A percentile compares a stretch with the other conserved stretches of the same genome.
phyloP scores from a whole-genome alignment of 1,140 invertebrate species.

The Aphaenogaster ashmeadi region DNA sequence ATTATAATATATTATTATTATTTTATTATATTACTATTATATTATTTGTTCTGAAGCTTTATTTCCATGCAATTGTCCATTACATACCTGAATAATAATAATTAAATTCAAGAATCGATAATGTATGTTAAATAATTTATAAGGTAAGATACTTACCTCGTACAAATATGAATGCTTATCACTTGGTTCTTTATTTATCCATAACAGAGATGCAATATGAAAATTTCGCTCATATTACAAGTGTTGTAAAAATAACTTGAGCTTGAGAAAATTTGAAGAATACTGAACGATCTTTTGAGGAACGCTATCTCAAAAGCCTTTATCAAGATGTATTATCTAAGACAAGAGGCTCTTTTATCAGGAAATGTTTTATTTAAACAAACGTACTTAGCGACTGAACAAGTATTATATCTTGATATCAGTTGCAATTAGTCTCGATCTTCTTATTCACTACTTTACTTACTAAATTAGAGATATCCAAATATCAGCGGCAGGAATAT shows the following conservation, averaged over 20 bases:
- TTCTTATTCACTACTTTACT: not conserved
- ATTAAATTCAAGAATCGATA: not conserved
- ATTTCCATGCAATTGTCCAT: too few relatives aligned
- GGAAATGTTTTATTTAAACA: slow-evolving; percentile 4
- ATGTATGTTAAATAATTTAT: not conserved
- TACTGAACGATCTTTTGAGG: not conserved
- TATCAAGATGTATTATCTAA: slow-evolving; percentile 29
- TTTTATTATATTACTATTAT: too few relatives aligned
- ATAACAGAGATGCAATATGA: not conserved
- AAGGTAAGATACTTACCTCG: slow-evolving; percentile 9
- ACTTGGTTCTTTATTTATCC: not conserved
- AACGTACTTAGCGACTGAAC: not conserved
- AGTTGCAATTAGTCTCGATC: not conserved
- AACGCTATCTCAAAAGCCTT: not conserved
- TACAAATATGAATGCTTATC: not conserved
- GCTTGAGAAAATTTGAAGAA: not conserved
- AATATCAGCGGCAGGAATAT: not conserved
- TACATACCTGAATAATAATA: too few relatives aligned
- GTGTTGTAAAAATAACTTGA: not conserved
- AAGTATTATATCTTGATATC: slow-evolving; percentile 11
- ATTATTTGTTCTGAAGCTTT: too few relatives aligned
- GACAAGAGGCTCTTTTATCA: slow-evolving; percentile 11
- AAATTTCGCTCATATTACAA: not conserved
- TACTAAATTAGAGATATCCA: not conserved
- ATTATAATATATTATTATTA: too few relatives aligned